Evolutionary conservation across 2,797 vertebrate species (phyloP).

Genomic region (Propithecus deckenii): DNA sequence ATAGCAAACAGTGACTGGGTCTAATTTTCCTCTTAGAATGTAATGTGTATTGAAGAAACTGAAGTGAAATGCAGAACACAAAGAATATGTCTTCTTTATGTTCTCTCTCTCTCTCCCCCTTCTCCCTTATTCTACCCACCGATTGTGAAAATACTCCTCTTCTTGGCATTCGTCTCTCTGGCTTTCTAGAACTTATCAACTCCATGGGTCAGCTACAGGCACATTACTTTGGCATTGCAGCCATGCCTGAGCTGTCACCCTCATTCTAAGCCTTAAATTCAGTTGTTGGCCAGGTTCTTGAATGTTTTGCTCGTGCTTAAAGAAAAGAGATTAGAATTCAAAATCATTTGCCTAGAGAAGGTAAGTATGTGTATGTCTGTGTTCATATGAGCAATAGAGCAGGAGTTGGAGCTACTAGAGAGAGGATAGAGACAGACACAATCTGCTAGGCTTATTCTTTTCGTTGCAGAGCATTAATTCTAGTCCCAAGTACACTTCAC

Average conservation of each 20-base stretch:
- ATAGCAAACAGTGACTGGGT: background rate
- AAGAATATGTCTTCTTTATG: background rate
- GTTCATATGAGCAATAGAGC: background rate
- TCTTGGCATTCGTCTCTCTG: background rate
- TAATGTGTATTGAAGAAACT: slow-evolving; percentile 28
- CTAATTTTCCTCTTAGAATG: background rate
- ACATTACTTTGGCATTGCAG: background rate
- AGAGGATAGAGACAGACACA: background rate
- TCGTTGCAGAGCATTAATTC: background rate
- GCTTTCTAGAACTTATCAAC: background rate
- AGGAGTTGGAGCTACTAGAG: background rate
- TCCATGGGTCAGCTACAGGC: background rate
- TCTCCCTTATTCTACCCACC: background rate
- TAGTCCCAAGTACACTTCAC: background rate
- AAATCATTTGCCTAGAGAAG: background rate
- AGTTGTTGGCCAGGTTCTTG: background rate
- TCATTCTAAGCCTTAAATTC: background rate
- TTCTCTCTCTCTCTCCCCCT: background rate
- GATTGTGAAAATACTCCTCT: background rate
- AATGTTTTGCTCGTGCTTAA: slow-evolving; percentile 3
- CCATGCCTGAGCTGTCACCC: background rate
- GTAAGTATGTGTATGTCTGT: background rate
- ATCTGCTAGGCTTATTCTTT: background rate
- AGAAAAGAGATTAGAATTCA: background rate
- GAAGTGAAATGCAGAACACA: slow-evolving; percentile 1